Base-by-base conservation (phyloP, 2,888 invertebrate species). In the Conops quadrifasciatus region DNA sequence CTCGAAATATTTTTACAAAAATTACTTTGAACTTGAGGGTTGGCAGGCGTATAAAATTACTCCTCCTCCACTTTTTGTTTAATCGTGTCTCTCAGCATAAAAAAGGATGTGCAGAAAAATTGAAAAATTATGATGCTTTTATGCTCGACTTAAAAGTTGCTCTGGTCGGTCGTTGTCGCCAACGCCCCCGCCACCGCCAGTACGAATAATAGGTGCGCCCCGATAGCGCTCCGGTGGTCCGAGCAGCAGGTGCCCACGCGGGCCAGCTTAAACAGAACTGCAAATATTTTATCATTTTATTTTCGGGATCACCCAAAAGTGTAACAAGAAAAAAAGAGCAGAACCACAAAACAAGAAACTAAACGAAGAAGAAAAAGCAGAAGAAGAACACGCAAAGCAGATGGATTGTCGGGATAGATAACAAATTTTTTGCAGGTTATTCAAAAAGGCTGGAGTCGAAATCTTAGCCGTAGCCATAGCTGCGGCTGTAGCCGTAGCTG, bases 231-330 rank as follows among this genome's bases (percentile, higher is more conserved):
- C 59, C n/a, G 7, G 19, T 36, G 9, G 36, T 36, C 2, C 19
- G 49, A 49, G n/a, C 19, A 49, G 49, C 49, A 28, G 59, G 59
- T 59, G 59, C 16, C 1, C 16, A 28, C 26, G 11, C 16, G 26
- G 64, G 49, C 45, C 26, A 36, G 45, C 64, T 16, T 24, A 13
- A 56, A 47, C 43, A 47, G 64, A 64, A n/a, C 15, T 28, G 47
- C 26, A 64, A 64, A 64, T 64, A 64, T 64, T 64, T 64, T 47
- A 64, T 64, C 13, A 47, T 49, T 64, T 64, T 49, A 47, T 43
- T n/a, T 45, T 62, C 28, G 56, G 26, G 26, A 26, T 11, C 56
- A 24, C 28, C 4, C 4, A 26, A 56, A 56, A 56, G 15, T 56
- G 19, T 26, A 56, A 56, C 15, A 63, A 43, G 15, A 36, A 9